These are phyloP conservation scores for Sturmia bella DNA, from an alignment of 2,888 invertebrate species.

Conservation along the genomic window DNA sequence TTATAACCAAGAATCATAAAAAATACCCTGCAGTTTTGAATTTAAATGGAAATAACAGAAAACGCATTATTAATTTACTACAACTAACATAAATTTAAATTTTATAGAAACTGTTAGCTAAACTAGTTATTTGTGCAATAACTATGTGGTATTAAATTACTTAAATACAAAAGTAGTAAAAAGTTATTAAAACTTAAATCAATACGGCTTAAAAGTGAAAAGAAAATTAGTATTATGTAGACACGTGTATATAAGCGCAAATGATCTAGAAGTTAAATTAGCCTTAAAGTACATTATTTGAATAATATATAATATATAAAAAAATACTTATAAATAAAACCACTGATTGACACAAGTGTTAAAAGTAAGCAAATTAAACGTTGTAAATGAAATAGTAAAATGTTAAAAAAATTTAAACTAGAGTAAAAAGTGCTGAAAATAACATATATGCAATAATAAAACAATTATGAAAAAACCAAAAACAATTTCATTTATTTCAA, in stretches of 20 bases:
- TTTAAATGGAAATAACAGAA: slow-evolving; percentile 65
- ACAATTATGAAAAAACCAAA: slow-evolving; percentile 9
- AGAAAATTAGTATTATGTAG: slow-evolving; percentile 40
- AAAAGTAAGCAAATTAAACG: slow-evolving; percentile 50
- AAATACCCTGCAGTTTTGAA: slow-evolving; percentile 33
- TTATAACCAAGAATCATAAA: slow-evolving; percentile 19
- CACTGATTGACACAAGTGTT: slow-evolving; percentile 47
- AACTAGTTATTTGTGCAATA: slow-evolving; percentile 68
- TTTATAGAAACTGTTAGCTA: slow-evolving; percentile 69
- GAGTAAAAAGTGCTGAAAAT: slow-evolving; percentile 38
- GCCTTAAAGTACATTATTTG: slow-evolving; percentile 38
- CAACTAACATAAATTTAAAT: slow-evolving; percentile 24
- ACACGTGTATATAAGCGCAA: slow-evolving; percentile 66
- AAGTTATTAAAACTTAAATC: slow-evolving; percentile 52
- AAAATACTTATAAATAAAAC: slow-evolving; percentile 18
- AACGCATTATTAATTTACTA: background rate
- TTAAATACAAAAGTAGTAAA: slow-evolving; percentile 46
- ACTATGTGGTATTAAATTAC: slow-evolving; percentile 53
- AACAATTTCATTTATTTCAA: slow-evolving; percentile 10
- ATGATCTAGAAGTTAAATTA: slow-evolving; percentile 47
- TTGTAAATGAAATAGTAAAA: slow-evolving; percentile 57
- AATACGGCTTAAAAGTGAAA: slow-evolving; percentile 47
- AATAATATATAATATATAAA: slow-evolving; percentile 15
- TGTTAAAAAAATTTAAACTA: slow-evolving; percentile 44
- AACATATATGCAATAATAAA: slow-evolving; percentile 36